A percentile compares a stretch with the other conserved stretches of the same genome.
Conservation (phyloP, 2,113 vertebrate genomes). For the Thermophis baileyi region DNA sequence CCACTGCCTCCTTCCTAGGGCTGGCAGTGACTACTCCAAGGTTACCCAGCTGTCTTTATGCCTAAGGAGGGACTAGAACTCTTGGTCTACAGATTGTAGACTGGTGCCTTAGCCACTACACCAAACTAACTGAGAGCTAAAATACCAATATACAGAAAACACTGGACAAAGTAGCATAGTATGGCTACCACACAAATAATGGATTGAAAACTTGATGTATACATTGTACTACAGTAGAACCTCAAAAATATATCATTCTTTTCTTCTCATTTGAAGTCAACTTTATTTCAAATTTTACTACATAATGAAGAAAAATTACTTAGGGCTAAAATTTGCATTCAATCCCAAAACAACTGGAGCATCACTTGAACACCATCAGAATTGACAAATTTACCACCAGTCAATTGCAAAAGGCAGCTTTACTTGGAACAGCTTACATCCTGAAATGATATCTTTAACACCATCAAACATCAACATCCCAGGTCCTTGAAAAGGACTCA, state of each 20-base stretch:
- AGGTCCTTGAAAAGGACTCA: background rate
- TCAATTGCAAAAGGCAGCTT: too few species aligned
- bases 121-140: background rate
- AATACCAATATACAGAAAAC: background rate
- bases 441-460: background rate
- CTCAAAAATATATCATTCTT: background rate
- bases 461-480: background rate
- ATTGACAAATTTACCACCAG: too few species aligned
- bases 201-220: background rate
- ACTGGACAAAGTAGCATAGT: background rate
- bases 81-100: background rate
- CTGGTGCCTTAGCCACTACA: background rate
- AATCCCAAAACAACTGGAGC: background rate
- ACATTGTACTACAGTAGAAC: background rate
- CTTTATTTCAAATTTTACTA: background rate
- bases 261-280: background rate
- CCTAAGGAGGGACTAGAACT: background rate
- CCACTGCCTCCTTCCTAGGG: background rate
- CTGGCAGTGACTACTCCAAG: background rate
- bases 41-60: background rate
- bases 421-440: too few species aligned
- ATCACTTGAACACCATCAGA: too few species aligned
- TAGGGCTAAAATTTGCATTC: background rate
- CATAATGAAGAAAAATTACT: background rate
- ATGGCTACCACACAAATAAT: background rate